A percentile compares a stretch with the other conserved stretches of the same genome.
Evolutionary conservation across 2,113 vertebrate genomes (phyloP).

Genomic region (Otocyon megalotis): DNA sequence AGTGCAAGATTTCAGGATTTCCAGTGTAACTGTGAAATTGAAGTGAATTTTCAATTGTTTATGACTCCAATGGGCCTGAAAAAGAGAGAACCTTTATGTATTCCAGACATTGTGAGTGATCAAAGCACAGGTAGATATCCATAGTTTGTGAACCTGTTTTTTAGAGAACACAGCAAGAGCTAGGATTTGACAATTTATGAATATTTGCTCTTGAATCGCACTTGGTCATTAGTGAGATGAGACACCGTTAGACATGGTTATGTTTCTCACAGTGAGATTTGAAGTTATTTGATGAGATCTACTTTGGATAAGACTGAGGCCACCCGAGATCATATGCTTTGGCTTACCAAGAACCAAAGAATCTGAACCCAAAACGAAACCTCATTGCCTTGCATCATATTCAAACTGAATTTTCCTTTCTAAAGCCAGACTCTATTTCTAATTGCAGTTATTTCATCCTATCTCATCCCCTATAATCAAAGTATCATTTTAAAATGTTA

Average conservation of each 20-base stretch:
- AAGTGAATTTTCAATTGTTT: constrained; percentile 40
- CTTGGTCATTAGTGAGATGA: background rate
- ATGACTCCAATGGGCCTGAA: background rate
- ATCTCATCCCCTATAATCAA: constrained; percentile 75
- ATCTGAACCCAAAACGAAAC: constrained; percentile 61
- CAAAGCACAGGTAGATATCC: background rate
- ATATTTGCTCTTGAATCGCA: background rate
- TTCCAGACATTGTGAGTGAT: background rate
- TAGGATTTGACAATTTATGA: background rate
- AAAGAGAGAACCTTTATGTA: background rate
- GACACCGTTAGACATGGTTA: background rate
- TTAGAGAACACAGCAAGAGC: background rate
- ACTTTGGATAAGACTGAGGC: constrained; percentile 20
- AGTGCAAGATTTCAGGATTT: background rate
- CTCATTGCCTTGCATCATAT: constrained; percentile 60
- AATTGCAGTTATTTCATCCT: constrained; percentile 76
- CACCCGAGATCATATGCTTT: constrained; percentile 50
- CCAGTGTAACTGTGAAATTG: background rate
- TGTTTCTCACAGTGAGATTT: background rate
- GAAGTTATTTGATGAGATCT: constrained; percentile 35
- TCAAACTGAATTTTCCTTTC: constrained; percentile 76
- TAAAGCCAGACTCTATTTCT: constrained; percentile 66
- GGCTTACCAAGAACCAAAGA: constrained; percentile 49
- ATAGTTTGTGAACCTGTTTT: background rate
- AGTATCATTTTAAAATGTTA: constrained; percentile 70